Evolutionary conservation across 2,888 invertebrate genomes (phyloP).

Genomic region (Xanthorhoe spadicearia): DNA sequence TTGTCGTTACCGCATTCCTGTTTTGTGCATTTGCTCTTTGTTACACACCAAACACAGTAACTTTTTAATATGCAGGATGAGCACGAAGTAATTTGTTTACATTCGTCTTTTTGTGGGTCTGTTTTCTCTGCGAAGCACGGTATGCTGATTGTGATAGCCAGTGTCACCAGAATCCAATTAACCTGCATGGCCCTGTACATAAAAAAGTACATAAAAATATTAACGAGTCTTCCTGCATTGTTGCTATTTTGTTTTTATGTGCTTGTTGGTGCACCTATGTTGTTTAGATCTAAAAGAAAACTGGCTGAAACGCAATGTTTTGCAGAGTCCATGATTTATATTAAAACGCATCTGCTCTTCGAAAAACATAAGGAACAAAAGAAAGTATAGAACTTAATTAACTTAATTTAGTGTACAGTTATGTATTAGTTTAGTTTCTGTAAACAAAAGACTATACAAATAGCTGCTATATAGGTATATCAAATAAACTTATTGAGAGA

Average conservation of each 20-base stretch:
- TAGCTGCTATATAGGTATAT: too few species aligned
- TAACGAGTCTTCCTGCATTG: background rate
- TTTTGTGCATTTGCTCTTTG: slow-evolving; percentile 68
- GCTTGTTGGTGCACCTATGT: background rate
- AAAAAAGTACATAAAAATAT: slow-evolving; percentile 6
- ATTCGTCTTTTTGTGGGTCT: slow-evolving; percentile 46
- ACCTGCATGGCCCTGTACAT: slow-evolving; percentile 22
- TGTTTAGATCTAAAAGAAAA: too few species aligned
- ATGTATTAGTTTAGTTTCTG: too few species aligned
- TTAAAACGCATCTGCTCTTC: too few species aligned
- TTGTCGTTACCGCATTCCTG: slow-evolving; percentile 72
- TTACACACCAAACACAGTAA: slow-evolving; percentile 72
- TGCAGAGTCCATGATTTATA: too few species aligned
- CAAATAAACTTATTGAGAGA: background rate
- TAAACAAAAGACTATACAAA: too few species aligned
- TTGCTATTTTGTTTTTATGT: background rate
- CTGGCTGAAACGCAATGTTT: too few species aligned
- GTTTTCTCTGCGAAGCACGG: slow-evolving; percentile 28
- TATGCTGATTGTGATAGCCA: slow-evolving; percentile 36
- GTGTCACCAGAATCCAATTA: slow-evolving; percentile 34
- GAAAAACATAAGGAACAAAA: too few species aligned
- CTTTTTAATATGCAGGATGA: slow-evolving; percentile 60
- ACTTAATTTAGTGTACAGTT: too few species aligned
- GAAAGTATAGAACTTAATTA: too few species aligned
- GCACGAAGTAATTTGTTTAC: slow-evolving; percentile 57